A percentile compares a stretch with the other conserved stretches of the same genome.
These are phyloP conservation scores for Hipparchia sbordonii DNA, from an alignment of 2,888 invertebrate genomes.

Conservation along the genomic window DNA sequence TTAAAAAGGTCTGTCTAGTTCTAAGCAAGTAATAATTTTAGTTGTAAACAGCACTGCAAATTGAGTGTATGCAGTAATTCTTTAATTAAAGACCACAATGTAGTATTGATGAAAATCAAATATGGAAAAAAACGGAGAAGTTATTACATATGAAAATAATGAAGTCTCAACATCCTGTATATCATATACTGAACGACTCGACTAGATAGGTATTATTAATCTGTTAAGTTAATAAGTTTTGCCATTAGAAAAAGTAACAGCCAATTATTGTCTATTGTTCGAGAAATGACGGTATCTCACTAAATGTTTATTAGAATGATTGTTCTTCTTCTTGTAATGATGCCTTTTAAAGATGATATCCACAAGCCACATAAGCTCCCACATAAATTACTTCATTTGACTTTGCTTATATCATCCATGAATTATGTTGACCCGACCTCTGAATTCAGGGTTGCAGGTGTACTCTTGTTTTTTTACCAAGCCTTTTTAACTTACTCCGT, in stretches of 20 bases:
- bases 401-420: too few species aligned
- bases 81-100: too few species aligned
- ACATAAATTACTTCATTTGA: not conserved
- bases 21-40: too few species aligned
- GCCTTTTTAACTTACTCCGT: too few species aligned
- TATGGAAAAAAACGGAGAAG: too few species aligned
- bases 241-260: conserved; percentile 30
- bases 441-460: not conserved
- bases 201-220: conserved; percentile 20
- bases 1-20: too few species aligned
- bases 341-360: not conserved
- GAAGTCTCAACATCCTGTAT: not conserved
- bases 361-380: not conserved
- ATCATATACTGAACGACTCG: conserved; percentile 1
- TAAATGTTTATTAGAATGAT: conserved; percentile 6
- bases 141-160: not conserved
- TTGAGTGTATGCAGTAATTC: too few species aligned
- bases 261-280: conserved; percentile 28
- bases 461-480: too few species aligned
- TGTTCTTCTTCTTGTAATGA: conserved; percentile 6
- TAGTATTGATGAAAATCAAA: too few species aligned
- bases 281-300: conserved; percentile 29
- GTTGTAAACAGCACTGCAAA: too few species aligned
- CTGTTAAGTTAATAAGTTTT: conserved; percentile 22
- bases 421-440: not conserved